Base-by-base conservation (phyloP, 1,140 invertebrate species). In the Drosophila pruinosa region DNA sequence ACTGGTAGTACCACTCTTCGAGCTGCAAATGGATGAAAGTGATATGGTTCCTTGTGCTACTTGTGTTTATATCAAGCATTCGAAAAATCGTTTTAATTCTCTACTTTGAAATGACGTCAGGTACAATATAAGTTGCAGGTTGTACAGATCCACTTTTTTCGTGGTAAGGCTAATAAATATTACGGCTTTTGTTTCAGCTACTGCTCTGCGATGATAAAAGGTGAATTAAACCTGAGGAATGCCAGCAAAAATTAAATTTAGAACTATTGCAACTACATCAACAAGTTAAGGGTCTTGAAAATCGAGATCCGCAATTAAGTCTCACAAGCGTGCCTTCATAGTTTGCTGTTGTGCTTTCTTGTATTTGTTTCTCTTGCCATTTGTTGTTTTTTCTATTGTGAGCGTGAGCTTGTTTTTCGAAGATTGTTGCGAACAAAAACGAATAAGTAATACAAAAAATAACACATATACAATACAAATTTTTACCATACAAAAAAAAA, bases 151-250 rank as follows among this genome's bases (percentile, higher is more conserved):
- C 41, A 48, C 31, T 31, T 38, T 63, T 70, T 53, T 41, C 26
- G 50, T n/a, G n/a, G n/a, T n/a, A n/a, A n/a, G n/a, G n/a, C n/a
- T n/a, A n/a, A n/a, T n/a, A n/a, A 62, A 56, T 34, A 21, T 28
- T 68, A 38, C 22, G 34, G 26, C 24, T n/a, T n/a, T n/a, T 34
- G 39, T 45, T 22, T 17, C 15, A 26, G 31, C 22, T 31, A 17
- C 6, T 21, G n/a, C 31, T 65, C 12, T 17, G 48, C 63, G n/a
- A n/a, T 67, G 45, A 63, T 64, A 38, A 89, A 76, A 89, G 86
- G 86, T 89, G 86, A 89, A 89, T 89, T 86, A 89, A 89, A 89
- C 86, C 65, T 89, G 75, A 78, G 75, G 86, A 89, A 89, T 89
- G 81, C 86, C 86, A 89, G 74, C 63, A 79, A 63, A 65, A 70